Evolutionary conservation across 2,113 vertebrate genomes (phyloP).

Genomic region (Peromyscus californicus): DNA sequence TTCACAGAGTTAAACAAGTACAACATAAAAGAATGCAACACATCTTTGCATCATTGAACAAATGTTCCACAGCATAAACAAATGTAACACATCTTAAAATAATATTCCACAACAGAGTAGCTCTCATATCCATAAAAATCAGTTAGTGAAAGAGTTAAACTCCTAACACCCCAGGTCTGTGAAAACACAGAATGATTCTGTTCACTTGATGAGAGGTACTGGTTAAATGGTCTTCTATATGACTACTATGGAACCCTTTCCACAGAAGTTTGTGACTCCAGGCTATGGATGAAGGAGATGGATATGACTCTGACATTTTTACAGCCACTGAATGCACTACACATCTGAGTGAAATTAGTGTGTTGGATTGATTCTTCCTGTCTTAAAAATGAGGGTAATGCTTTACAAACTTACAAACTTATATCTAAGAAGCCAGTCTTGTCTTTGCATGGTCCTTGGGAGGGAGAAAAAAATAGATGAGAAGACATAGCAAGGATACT

Average conservation of each 20-base stretch:
- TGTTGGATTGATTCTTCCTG: not conserved
- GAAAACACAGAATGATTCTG: not conserved
- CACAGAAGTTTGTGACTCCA: not conserved
- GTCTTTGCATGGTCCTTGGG: not conserved
- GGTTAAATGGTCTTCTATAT: not conserved
- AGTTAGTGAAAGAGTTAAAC: not conserved
- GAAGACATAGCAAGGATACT: conserved; percentile 43
- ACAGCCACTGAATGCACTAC: not conserved
- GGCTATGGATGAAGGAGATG: not conserved
- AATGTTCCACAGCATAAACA: no score
- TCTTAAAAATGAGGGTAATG: not conserved
- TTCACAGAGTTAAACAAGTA: no score
- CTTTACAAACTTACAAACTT: conserved; percentile 40
- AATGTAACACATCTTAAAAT: no score
- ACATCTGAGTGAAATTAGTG: not conserved
- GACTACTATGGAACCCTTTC: not conserved
- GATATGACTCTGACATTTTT: not conserved
- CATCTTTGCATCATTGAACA: no score
- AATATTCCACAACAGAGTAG: not conserved
- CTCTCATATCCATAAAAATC: not conserved
- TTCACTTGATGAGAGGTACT: not conserved
- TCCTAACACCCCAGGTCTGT: not conserved
- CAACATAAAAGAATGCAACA: no score
- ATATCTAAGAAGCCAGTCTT: not conserved
- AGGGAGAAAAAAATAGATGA: conserved; percentile 45